Evolutionary conservation across 64 coral and sea anemone species (phyloP), one percentile per base, ranked within the genome.

Genomic region (Montipora capricornis): DNA sequence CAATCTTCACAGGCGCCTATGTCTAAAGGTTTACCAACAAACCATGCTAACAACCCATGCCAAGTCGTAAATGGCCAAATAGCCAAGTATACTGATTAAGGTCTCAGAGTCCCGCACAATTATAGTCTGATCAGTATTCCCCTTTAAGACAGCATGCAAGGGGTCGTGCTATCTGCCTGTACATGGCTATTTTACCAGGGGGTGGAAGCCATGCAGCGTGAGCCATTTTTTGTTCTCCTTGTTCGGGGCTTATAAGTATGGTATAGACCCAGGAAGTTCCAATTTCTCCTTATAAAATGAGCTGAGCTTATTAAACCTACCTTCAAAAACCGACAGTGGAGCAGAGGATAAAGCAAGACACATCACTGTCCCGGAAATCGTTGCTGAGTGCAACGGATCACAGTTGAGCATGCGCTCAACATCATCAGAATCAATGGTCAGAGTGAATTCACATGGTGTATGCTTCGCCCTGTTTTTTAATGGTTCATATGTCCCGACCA

Each of bases 361-460:
- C 3, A 58, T 80, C 16, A 93, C 83, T 29, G 74, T 93, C 8
- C 91, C 91, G 53, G 37, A 69, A 14, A 93, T 75, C 10, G 44
- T 66, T 7, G 91, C 91, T 3, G 53, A 12, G 83, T 93, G 91
- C 49, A n/a, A 19, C 52, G 91, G 91, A 20, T 93, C 91, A 44
- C 20, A 92, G 17, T 68, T 22, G 4, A 93, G 44, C 91, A 93
- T 87, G 24, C 46, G 20, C 49, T 93, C 81, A 10, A 93, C 91
- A 46, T 93, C 91, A 80, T 88, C 11, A 16, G 83, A 87, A 3
- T 87, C 55, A 4, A 93, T 69, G 6, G 59, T 93, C 1, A 93
- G 19, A 6, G 83, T 93, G 58, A 93, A 71, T 37, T 93, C 91
- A 68, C 83, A 87, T 0, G 45, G 60, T 79, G 22, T 70, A n/a